These are phyloP conservation scores for Mya arenaria DNA, from an alignment of 1,140 invertebrate species.

Conservation along the genomic window DNA sequence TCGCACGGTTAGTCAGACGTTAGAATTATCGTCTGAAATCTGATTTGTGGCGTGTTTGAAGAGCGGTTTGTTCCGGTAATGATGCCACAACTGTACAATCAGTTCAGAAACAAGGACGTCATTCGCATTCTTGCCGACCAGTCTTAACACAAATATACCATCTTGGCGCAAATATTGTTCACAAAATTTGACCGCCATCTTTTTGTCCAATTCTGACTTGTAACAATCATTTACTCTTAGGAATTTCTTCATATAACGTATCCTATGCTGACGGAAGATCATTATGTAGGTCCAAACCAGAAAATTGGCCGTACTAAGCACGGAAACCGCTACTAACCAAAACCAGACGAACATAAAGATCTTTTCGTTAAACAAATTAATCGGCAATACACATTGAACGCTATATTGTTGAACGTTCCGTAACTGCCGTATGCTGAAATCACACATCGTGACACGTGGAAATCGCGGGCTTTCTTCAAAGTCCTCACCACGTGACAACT, in stretches of 20 bases:
- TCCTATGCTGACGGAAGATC: constrained; percentile 78
- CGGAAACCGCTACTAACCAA: constrained; percentile 83
- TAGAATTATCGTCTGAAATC: constrained; percentile 77
- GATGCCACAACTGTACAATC: constrained; percentile 82
- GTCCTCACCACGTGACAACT: constrained; percentile 75
- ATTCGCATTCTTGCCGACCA: constrained; percentile 83
- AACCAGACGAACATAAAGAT: constrained; percentile 84
- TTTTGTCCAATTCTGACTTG: constrained; percentile 78
- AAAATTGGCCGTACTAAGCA: constrained; percentile 81
- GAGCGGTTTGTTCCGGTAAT: constrained; percentile 78
- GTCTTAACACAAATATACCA: constrained; percentile 82
- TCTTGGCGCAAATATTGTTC: constrained; percentile 83
- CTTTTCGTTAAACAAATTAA: constrained; percentile 84
- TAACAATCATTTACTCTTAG: constrained; percentile 79
- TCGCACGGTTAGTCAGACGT: constrained; percentile 78
- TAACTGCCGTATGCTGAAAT: constrained; percentile 80
- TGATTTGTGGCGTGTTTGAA: constrained; percentile 78
- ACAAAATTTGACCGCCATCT: constrained; percentile 80
- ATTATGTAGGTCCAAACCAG: constrained; percentile 80
- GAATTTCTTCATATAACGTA: constrained; percentile 81
- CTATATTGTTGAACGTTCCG: constrained; percentile 79
- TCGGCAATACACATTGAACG: constrained; percentile 83
- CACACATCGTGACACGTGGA: constrained; percentile 82
- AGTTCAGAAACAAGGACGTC: constrained; percentile 83
- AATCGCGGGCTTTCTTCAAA: constrained; percentile 78